Evolutionary conservation across 1,140 invertebrate species (phyloP), one percentile per base, ranked within the genome.

Genomic region (Ips nitidus): DNA sequence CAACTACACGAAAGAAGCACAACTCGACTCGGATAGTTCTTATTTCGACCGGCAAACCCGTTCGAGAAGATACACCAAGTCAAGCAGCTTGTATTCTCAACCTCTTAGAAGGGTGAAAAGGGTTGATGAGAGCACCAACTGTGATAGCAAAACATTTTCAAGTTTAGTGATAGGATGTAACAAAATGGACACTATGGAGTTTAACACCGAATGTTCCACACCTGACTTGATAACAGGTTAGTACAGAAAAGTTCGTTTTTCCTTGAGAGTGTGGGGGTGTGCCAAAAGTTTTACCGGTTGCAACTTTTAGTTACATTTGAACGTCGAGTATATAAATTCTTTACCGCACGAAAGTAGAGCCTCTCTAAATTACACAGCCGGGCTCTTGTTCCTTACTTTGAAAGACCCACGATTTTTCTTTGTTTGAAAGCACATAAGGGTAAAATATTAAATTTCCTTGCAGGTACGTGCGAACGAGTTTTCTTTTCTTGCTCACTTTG

Each of bases 101-200:
- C 58, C 41, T 50, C 41, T 47, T 47, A 41, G 41, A 73, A 67
- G 80, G 53, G 74, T 75, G 52, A 80, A 78, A 71, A 52, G 77
- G 39, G 71, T 75, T 7, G 81, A 83, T 52, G 72, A 80, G 41
- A 80, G 82, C 43, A 72, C 79, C 38, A 81, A 83, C 73, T 83
- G 74, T 73, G 80, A 80, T 75, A 76, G 80, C 1, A 79, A 81
- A 41, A 81, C 82, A 43, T 86, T 87, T 75, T 85, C 86, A 56
- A 87, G 85, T 73, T 83, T 89, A 8, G 84, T 85, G 67, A 84
- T 91, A 41, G 89, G 89, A 6, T 91, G 90, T 76, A 87, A 84
- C n/a, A 76, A 81, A 22, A 84, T 86, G 71, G 89, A 92, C 78
- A 87, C 86, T 41, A 86, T 92, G 82, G 88, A 91, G 78, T 88